A percentile compares a stretch with the other conserved stretches of the same genome.
These are phyloP conservation scores for Amblyopsis rosae DNA, from an alignment of 2,113 vertebrate species.

Conservation along the genomic window DNA sequence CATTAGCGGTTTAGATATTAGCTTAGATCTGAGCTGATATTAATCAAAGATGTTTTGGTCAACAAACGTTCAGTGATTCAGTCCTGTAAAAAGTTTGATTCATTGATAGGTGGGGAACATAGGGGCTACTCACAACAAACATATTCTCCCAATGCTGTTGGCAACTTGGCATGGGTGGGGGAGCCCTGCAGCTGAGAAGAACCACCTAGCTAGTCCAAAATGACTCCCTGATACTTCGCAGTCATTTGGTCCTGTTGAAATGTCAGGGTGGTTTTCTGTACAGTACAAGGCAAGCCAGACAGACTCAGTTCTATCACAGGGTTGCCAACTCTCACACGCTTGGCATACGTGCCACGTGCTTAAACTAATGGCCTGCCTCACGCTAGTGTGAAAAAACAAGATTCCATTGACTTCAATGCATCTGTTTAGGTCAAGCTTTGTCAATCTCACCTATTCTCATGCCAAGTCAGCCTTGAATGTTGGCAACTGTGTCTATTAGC, in stretches of 20 bases:
- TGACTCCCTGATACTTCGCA: slow-evolving; percentile 2
- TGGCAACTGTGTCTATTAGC: neutral
- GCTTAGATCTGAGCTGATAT: too few species aligned
- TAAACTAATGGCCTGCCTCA: too few species aligned
- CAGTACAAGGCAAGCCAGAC: neutral
- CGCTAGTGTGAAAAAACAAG: neutral
- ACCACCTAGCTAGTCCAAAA: slow-evolving; percentile 6
- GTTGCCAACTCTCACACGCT: slow-evolving; percentile 1
- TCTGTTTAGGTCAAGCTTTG: too few species aligned
- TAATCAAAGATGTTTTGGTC: neutral
- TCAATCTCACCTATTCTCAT: too few species aligned
- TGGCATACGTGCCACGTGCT: too few species aligned
- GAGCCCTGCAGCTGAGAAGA: slow-evolving; percentile 32
- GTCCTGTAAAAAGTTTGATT: neutral
- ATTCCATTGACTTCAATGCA: slow-evolving; percentile 2
- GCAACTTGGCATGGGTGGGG: slow-evolving; percentile 16
- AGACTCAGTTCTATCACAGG: too few species aligned
- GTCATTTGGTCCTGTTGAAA: slow-evolving; percentile 8
- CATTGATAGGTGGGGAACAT: neutral
- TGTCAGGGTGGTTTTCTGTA: neutral
- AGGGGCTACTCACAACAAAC: slow-evolving; percentile 38
- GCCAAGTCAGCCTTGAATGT: too few species aligned
- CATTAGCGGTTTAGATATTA: neutral
- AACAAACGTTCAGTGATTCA: slow-evolving; percentile 11
- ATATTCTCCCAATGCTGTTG: slow-evolving; percentile 14